phyloP scores from a whole-genome alignment of 2,888 invertebrate species.

The Balanococcus diminutus region DNA sequence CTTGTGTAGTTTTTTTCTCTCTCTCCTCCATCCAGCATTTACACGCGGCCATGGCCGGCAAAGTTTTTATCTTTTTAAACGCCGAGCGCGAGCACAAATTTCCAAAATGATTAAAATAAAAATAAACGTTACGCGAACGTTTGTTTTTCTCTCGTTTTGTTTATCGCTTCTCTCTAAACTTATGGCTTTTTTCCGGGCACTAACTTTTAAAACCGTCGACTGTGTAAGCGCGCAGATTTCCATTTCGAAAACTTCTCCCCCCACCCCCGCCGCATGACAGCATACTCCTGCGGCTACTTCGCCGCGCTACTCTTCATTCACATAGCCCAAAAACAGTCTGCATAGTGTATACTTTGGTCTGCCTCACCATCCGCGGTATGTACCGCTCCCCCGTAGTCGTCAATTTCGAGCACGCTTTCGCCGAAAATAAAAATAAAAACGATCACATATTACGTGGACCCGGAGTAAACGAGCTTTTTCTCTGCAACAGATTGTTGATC shows the following conservation, averaged over 20 bases:
- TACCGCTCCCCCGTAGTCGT: not conserved
- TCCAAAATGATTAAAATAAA: constrained; percentile 9
- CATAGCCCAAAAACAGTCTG: not conserved
- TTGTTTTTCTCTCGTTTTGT: constrained; percentile 1
- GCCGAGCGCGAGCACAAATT: constrained; percentile 1
- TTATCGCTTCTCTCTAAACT: not conserved
- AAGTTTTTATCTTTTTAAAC: not conserved
- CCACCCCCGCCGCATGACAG: too few relatives aligned
- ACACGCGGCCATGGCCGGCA: not conserved
- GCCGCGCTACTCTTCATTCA: not conserved
- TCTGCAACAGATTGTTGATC: constrained; percentile 10
- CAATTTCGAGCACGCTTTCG: not conserved
- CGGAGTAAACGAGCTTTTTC: not conserved
- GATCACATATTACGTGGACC: not conserved
- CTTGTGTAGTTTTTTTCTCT: not conserved
- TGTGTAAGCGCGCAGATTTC: not conserved
- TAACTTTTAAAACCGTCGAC: not conserved
- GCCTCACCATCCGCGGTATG: not conserved
- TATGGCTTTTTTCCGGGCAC: constrained; percentile 6
- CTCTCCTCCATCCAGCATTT: not conserved
- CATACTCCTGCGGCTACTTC: not conserved
- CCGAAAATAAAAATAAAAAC: not conserved
- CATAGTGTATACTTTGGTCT: too few relatives aligned
- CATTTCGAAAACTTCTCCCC: not conserved
- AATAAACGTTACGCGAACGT: not conserved